Percentiles rank a stretch among this genome's conserved stretches.
phyloP scores from a whole-genome alignment of 2,888 invertebrate genomes.

The Pecten maximus region DNA sequence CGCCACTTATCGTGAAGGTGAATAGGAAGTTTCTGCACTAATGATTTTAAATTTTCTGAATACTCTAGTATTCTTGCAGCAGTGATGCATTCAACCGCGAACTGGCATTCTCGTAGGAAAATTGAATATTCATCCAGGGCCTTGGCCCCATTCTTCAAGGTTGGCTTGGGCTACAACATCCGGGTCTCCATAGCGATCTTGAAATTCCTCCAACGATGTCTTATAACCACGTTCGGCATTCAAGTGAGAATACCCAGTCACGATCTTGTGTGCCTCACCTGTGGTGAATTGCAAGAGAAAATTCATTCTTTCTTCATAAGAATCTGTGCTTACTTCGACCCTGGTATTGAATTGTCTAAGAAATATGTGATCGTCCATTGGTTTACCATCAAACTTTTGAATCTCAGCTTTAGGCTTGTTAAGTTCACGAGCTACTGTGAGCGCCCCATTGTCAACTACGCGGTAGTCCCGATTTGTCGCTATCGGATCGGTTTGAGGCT shows the following conservation, averaged over 20 bases:
- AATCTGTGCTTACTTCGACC: no score
- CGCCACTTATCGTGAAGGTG: constrained; percentile 53
- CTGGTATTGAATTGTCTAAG: constrained; percentile 49
- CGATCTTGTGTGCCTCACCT: constrained; percentile 51
- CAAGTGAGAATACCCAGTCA: constrained; percentile 46
- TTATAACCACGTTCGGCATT: constrained; percentile 35
- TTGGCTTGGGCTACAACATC: constrained; percentile 46
- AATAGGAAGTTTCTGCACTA: constrained; percentile 52
- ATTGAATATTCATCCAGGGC: constrained; percentile 50
- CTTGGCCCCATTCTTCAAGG: constrained; percentile 44
- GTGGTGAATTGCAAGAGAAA: constrained; percentile 47
- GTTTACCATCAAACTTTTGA: constrained; percentile 46
- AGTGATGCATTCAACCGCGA: constrained; percentile 46
- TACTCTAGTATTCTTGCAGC: constrained; percentile 51
- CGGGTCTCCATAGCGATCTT: constrained; percentile 51
- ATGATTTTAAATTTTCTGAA: constrained; percentile 51
- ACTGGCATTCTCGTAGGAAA: constrained; percentile 52
- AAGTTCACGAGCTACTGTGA: background rate
- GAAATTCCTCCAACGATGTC: constrained; percentile 42
- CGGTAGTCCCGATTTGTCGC: background rate
- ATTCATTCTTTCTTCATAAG: constrained; percentile 52
- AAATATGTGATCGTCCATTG: constrained; percentile 51
- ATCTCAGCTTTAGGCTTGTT: constrained; percentile 55
- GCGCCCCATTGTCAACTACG: background rate
- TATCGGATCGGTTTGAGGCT: background rate